phyloP scores from a whole-genome alignment of 1,140 invertebrate genomes.

The Ostrea denselamellosa region DNA sequence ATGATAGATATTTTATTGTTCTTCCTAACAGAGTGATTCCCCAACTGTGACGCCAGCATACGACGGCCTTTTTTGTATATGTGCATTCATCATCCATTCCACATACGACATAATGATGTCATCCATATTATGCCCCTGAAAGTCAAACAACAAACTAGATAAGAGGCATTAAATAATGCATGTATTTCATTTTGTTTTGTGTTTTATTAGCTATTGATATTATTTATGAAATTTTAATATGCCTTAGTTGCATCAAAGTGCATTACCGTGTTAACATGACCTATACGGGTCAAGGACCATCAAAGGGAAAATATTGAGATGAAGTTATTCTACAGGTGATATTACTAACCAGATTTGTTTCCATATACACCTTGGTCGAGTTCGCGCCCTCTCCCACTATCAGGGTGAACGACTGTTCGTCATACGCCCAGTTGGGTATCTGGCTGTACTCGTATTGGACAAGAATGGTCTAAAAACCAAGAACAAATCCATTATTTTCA shows the following conservation, averaged over 20 bases:
- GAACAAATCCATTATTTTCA: neutral
- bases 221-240: no score
- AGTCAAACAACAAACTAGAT: constrained; percentile 16
- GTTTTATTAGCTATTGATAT: no score
- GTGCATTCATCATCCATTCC: constrained; percentile 71
- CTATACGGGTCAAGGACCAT: no score
- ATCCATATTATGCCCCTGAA: constrained; percentile 74
- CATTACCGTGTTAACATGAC: no score
- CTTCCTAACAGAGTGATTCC: constrained; percentile 66
- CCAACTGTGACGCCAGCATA: constrained; percentile 66
- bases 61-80: constrained; percentile 69
- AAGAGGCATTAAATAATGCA: no score
- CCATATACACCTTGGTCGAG: constrained; percentile 65
- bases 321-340: neutral
- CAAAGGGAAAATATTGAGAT: neutral
- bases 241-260: no score
- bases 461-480: constrained; percentile 61
- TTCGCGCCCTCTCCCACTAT: constrained; percentile 62
- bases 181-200: no score
- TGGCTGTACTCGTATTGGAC: constrained; percentile 67
- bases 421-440: constrained; percentile 74
- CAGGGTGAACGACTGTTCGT: constrained; percentile 71
- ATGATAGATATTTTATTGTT: no score
- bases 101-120: constrained; percentile 75
- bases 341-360: constrained; percentile 69